Evolutionary conservation across 2,113 vertebrate genomes (phyloP).

Genomic region (Alces alces): DNA sequence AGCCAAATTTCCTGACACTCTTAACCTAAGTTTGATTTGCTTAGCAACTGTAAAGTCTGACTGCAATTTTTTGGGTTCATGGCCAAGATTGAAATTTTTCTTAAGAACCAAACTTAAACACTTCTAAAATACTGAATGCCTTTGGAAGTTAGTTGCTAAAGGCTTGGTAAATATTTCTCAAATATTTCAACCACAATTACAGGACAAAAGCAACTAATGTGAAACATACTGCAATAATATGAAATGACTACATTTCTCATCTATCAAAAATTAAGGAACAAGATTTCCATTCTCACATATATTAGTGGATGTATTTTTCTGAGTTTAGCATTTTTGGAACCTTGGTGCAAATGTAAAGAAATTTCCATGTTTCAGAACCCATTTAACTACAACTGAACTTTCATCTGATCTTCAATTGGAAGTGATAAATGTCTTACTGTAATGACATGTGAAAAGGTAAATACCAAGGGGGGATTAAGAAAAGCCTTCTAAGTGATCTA

Average conservation of each 20-base stretch:
- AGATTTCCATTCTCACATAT: neutral
- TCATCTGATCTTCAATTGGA: neutral
- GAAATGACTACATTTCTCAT: neutral
- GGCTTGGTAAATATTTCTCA: neutral
- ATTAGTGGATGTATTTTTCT: neutral
- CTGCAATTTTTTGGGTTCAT: neutral
- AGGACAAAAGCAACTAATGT: neutral
- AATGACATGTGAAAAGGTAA: neutral
- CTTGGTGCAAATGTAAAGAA: neutral
- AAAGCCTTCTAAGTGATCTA: neutral
- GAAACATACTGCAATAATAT: neutral
- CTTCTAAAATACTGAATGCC: neutral
- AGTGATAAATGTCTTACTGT: neutral
- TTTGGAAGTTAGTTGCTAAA: neutral
- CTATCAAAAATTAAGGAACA: neutral
- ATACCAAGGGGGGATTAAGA: neutral
- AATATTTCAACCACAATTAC: neutral
- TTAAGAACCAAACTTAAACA: constrained; percentile 5
- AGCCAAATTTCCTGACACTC: neutral
- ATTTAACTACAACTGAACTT: neutral
- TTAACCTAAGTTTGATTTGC: neutral
- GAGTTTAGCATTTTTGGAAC: neutral
- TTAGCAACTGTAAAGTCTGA: neutral
- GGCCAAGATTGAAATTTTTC: constrained; percentile 16
- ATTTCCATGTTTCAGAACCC: neutral